These are phyloP conservation scores for Anser cygnoides DNA, from an alignment of 2,113 vertebrate species.

Conservation along the genomic window DNA sequence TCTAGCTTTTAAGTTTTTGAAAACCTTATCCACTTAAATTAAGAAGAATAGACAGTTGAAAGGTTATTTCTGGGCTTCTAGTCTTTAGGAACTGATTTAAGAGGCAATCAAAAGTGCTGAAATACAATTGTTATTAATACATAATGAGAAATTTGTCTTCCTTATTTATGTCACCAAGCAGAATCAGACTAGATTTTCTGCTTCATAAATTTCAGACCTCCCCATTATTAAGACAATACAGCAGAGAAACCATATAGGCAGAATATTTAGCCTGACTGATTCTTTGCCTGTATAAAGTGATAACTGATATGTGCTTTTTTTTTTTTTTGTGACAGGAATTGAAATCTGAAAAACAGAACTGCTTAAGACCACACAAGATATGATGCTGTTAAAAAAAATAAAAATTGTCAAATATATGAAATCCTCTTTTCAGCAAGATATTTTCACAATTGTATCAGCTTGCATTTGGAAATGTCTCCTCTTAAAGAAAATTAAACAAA, in stretches of 20 bases:
- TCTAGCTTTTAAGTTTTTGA: neutral
- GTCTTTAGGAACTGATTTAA: neutral
- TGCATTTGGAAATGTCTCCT: neutral
- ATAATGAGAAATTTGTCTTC: slow-evolving; percentile 3
- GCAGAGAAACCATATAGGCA: neutral
- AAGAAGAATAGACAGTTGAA: neutral
- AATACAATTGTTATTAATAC: slow-evolving; percentile 49
- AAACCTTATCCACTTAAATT: neutral
- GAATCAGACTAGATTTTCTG: slow-evolving; percentile 42
- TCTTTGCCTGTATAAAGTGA: slow-evolving; percentile 16
- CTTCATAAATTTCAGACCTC: slow-evolving; percentile 24
- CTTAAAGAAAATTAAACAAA: neutral
- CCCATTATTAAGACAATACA: slow-evolving; percentile 54
- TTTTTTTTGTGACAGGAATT: neutral
- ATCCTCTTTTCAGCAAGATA: neutral
- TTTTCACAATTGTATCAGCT: neutral
- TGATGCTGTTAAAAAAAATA: neutral
- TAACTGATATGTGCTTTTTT: neutral
- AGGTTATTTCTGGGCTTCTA: neutral
- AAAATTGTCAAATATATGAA: neutral
- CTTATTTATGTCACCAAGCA: slow-evolving; percentile 27
- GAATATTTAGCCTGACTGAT: slow-evolving; percentile 21
- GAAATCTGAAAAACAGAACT: slow-evolving; percentile 18
- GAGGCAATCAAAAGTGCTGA: slow-evolving; percentile 10
- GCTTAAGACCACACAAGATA: neutral